Base-by-base conservation (phyloP, 2,113 vertebrate species). In the Tragelaphus imberbis region DNA sequence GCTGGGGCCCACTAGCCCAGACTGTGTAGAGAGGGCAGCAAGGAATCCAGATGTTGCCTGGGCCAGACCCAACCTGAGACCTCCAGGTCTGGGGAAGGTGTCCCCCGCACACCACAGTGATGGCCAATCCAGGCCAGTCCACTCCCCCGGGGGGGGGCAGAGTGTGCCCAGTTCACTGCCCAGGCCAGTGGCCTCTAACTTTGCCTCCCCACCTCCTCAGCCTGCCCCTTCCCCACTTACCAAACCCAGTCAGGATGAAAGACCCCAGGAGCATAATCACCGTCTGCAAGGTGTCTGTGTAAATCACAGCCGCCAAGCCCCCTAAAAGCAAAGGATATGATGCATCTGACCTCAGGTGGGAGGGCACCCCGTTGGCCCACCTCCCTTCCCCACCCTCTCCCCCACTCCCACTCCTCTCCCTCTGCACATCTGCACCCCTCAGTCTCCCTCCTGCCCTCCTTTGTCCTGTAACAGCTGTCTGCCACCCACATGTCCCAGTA, bases 251-350 rank as follows among this genome's bases (percentile, higher is more conserved):
- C 3, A 99, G 99, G 97, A 99, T 99, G 63, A 99, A 98, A 84
- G 99, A 99, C 63, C 99, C 99, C 88, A 99, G 98, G 21, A 99
- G 53, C 99, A 99, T 99, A 98, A 99, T 99, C 47, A 98, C 55
- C 0, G 99, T 99, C 97, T 99, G 99, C 68, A 99, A 97, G 6
- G 99, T 99, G 97, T 99, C 99, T 0, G 99, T 99, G 98, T 99
- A 99, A 98, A 99, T 99, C 97, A 99, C 99, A 56, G 99, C 99
- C 4, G 99, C 99, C 93, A 99, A 98, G 86, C 99, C 99, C 98
- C 99, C 99, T 99, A 90, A 21, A 25, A n/a, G 40, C 95, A 93
- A 92, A 71, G 91, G 75, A 94, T 77, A 98, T 91, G 65, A 63
- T 16, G 63, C 7, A 9, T 59, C 7, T 79, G 59, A 79, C 55